Base-by-base conservation (phyloP, 2,888 invertebrate species). In the Troides oblongomaculatus region DNA sequence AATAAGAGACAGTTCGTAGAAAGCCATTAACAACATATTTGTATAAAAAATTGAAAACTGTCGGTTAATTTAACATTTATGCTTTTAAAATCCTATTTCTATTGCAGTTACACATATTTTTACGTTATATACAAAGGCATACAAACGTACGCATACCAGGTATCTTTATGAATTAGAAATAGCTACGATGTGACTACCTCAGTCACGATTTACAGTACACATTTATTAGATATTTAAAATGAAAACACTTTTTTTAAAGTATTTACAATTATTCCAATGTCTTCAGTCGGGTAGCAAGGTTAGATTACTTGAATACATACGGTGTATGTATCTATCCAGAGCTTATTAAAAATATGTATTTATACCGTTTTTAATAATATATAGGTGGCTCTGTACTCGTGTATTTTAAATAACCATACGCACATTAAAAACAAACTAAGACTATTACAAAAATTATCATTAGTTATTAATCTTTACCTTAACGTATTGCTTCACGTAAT, bases 1-100 rank as follows among this genome's bases (percentile, higher is more conserved):
- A 76, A 73, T 64, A 62, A 71, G 71, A 73, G 64, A 69, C 62
- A 70, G 53, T 70, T 72, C 69, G 69, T 73, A 73, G 71, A 72
- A 73, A 73, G 69, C 69, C 62, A 50, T 43, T 67, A 66, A 69
- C 63, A 67, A 63, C 43, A 66, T 66, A 64, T 67, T 21, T 61
- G n/a, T 64, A 70, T 70, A 70, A 39, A 67, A 64, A 67, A 70
- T 70, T 70, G 56, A 64, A 67, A 70, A 70, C 64, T 61, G 63
- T 64, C 67, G 36, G n/a, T 61, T 61, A 23, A 62, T 66, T 70
- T 10, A 53, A 70, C 56, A 66, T 60, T 36, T 69, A 62, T 50
- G 57, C 53, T 59, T 18, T 69, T 53, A 56, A 64, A 66, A 69
- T 66, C 56, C 39, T 71, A 71, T 60, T 66, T 64, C 66, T 67